phyloP scores from a whole-genome alignment of 2,113 vertebrate genomes.

The Porphyrio hochstetteri region DNA sequence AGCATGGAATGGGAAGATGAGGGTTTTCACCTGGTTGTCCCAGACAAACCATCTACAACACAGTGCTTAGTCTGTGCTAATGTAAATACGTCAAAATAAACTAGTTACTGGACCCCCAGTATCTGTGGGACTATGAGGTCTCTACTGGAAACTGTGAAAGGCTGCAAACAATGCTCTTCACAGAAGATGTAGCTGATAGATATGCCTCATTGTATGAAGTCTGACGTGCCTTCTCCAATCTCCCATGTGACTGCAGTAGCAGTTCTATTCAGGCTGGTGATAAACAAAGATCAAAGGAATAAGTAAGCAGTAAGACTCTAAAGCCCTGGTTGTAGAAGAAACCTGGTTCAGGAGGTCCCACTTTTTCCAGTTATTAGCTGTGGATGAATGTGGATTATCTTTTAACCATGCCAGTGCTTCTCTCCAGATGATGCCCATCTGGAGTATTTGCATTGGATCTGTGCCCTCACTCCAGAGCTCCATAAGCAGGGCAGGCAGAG shows the following conservation, averaged over 20 bases:
- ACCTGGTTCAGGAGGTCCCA: background rate
- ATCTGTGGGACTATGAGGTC: background rate
- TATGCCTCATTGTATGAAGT: background rate
- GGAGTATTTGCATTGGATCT: background rate
- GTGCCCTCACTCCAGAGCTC: background rate
- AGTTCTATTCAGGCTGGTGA: background rate
- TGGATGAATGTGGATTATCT: background rate
- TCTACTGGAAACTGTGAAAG: background rate
- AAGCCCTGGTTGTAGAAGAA: background rate
- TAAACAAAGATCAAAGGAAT: background rate
- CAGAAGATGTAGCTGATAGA: background rate
- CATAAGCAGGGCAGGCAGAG: background rate
- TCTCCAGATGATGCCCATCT: background rate
- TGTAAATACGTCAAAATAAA: background rate
- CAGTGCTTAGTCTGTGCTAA: background rate
- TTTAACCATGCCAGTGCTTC: background rate
- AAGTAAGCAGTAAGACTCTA: background rate
- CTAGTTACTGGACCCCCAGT: background rate
- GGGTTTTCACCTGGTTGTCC: background rate
- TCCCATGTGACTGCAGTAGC: background rate
- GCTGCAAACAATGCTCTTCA: background rate
- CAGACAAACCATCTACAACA: background rate
- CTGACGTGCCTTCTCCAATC: background rate
- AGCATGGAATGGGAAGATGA: background rate
- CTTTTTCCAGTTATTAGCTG: background rate